A percentile compares a stretch with the other conserved stretches of the same genome.
These are phyloP conservation scores for Emesis russula DNA, from an alignment of 2,888 invertebrate species.

Conservation along the genomic window DNA sequence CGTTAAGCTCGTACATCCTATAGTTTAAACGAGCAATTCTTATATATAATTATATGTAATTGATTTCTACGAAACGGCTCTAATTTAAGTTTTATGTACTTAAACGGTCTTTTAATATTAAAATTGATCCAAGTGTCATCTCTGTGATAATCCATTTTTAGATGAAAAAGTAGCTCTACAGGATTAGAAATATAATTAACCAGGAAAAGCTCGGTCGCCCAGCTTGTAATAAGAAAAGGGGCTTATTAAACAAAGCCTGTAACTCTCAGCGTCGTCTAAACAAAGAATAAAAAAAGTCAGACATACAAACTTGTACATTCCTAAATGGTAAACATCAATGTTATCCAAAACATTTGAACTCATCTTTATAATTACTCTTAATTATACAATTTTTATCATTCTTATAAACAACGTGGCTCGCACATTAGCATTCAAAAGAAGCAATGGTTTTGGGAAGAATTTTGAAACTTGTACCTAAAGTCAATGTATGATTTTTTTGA, in stretches of 20 bases:
- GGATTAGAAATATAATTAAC: too few relatives aligned
- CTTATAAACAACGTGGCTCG: neutral
- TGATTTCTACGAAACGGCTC: too few relatives aligned
- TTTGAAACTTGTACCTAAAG: neutral
- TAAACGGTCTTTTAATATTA: too few relatives aligned
- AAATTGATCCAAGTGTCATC: too few relatives aligned
- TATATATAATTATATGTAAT: too few relatives aligned
- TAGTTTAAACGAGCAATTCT: too few relatives aligned
- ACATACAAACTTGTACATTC: conserved; percentile 86
- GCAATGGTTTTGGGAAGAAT: neutral
- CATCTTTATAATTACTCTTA: conserved; percentile 17
- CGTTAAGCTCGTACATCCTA: too few relatives aligned
- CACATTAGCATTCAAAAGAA: neutral
- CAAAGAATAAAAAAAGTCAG: conserved; percentile 83
- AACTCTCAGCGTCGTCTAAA: conserved; percentile 30
- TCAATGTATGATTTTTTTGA: neutral
- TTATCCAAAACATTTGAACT: conserved; percentile 81
- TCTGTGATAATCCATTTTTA: too few relatives aligned
- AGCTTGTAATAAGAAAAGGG: too few relatives aligned
- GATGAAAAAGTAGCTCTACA: too few relatives aligned
- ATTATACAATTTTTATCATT: neutral
- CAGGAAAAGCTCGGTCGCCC: too few relatives aligned
- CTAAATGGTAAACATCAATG: conserved; percentile 92
- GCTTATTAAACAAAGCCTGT: neutral
- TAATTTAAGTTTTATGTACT: too few relatives aligned